These are phyloP conservation scores for Zygothrica quintamaculata DNA, from an alignment of 2,888 invertebrate species.

Conservation along the genomic window DNA sequence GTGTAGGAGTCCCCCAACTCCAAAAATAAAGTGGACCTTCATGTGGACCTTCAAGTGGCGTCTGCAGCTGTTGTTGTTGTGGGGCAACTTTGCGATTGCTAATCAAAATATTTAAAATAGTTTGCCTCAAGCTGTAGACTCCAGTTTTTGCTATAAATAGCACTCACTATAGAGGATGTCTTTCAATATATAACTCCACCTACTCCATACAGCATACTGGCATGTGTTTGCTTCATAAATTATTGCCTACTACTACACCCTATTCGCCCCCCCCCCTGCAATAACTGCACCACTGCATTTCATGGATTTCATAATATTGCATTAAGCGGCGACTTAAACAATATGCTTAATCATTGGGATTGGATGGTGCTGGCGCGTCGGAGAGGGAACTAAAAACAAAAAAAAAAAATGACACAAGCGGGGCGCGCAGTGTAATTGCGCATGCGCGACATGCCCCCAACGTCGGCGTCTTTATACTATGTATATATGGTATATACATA, in stretches of 20 bases:
- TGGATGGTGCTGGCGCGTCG: not conserved
- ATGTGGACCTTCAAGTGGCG: constrained; percentile 59
- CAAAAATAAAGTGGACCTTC: not conserved
- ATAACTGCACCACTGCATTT: not conserved
- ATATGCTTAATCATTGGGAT: constrained; percentile 66
- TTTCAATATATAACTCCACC: constrained; percentile 24
- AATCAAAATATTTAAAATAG: constrained; percentile 75
- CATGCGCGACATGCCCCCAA: constrained; percentile 74
- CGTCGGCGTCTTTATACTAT: constrained; percentile 58
- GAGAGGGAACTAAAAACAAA: not conserved
- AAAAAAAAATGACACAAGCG: constrained; percentile 14
- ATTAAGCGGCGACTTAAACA: constrained; percentile 61
- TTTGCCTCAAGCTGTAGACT: constrained; percentile 46
- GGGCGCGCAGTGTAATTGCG: constrained; percentile 62
- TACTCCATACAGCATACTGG: constrained; percentile 23
- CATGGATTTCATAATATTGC: constrained; percentile 56
- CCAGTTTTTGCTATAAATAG: constrained; percentile 55
- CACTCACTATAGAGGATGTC: constrained; percentile 39
- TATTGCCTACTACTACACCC: too few relatives aligned
- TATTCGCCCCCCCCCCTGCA: constrained; percentile 1
- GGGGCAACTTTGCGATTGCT: constrained; percentile 38
- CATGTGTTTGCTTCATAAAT: constrained; percentile 51
- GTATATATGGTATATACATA: constrained; percentile 2
- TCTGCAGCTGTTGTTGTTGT: constrained; percentile 33
- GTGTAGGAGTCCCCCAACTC: constrained; percentile 61